phyloP scores from a whole-genome alignment of 1,140 invertebrate genomes.

The Tachypleus tridentatus region DNA sequence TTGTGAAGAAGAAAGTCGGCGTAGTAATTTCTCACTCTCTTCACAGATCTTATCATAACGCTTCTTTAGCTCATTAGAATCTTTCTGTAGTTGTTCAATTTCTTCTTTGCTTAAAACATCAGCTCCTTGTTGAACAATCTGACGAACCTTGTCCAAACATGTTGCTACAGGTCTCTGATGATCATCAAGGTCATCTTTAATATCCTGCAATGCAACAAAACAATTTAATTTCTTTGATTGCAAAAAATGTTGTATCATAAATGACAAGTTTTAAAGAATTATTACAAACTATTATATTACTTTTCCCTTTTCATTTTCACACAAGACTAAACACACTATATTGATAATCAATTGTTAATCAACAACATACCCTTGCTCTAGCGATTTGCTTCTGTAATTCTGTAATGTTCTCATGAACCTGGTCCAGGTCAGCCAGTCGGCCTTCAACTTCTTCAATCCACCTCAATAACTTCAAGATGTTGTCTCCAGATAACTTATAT shows the following conservation, averaged over 20 bases:
- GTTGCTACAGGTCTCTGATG: slow-evolving; percentile 72
- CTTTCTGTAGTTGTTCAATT: slow-evolving; percentile 66
- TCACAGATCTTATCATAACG: slow-evolving; percentile 68
- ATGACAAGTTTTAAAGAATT: too few relatives aligned
- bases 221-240: too few relatives aligned
- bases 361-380: slow-evolving; percentile 53
- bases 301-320: not conserved
- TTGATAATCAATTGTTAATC: too few relatives aligned
- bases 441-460: slow-evolving; percentile 80
- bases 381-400: slow-evolving; percentile 77
- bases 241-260: too few relatives aligned
- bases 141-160: slow-evolving; percentile 79
- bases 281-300: too few relatives aligned
- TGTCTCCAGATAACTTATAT: slow-evolving; percentile 78
- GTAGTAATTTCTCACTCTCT: slow-evolving; percentile 61
- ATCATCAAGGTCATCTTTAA: slow-evolving; percentile 80
- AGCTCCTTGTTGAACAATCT: slow-evolving; percentile 74
- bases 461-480: slow-evolving; percentile 65
- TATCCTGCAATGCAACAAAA: slow-evolving; percentile 43
- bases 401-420: slow-evolving; percentile 74
- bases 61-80: slow-evolving; percentile 64
- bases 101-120: slow-evolving; percentile 83
- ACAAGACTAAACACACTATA: too few relatives aligned
- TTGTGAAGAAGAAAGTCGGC: slow-evolving; percentile 58
- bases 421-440: slow-evolving; percentile 71